Evolutionary conservation across 1,140 invertebrate genomes (phyloP), one percentile per base, ranked within the genome.

Genomic region (Hyphantria cunea): DNA sequence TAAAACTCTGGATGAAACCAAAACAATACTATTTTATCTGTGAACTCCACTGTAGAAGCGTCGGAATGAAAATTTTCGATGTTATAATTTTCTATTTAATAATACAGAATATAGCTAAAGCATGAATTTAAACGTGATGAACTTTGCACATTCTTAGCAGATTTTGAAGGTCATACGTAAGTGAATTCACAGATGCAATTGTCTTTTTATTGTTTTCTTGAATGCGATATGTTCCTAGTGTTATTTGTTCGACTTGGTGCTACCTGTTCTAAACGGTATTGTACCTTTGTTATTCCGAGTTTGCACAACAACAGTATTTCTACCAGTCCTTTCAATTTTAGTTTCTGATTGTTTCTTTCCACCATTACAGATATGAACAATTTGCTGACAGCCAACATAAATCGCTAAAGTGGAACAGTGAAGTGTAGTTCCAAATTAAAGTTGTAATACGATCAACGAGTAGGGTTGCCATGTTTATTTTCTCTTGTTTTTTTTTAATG

Each of bases 261-360:
- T 58, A 39, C 33, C 45, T 49, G 14, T 49, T 58, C 45, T 39
- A 49, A 58, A 58, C 55, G 55, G 48, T 58, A 58, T 58, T 58
- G 55, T 45, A 58, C 55, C 44, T 58, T 58, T 58, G 45, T 58
- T 58, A 58, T 58, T 48, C 55, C 15, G 33, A 58, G 55, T 58
- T 58, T 48, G 44, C 25, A 58, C 48, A 58, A 58, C 55, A 49
- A 49, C 55, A 39, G 55, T 39, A 48, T 58, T 33, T 49, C 55
- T 58, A 58, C 55, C 48, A 44, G 55, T 58, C 55, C 49, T 58
- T 58, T 58, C 55, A 58, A 49, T 58, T 49, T 58, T 45, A 48
- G 32, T 58, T 44, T 44, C 55, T 58, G 55, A 58, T 48, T 49
- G 55, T 49, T 58, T 58, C 42, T 42, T 31, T 47, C 41, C 31